A percentile compares a stretch with the other conserved stretches of the same genome.
Evolutionary conservation across 2,113 vertebrate genomes (phyloP).

Genomic region (Nansenia antarctica): DNA sequence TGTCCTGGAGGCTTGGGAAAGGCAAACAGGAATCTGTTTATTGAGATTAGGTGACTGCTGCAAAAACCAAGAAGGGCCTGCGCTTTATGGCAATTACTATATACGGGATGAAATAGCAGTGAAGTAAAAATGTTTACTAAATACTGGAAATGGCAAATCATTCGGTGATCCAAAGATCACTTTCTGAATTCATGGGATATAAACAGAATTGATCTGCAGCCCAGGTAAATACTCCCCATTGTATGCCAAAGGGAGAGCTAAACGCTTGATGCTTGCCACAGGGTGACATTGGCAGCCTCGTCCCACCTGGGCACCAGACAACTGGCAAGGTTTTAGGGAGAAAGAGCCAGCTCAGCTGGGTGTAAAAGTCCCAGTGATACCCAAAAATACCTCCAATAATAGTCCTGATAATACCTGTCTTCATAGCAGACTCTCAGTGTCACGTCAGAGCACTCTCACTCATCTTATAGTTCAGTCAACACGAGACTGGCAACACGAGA

Average conservation of each 20-base stretch:
- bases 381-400: not conserved
- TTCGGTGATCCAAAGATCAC: not conserved
- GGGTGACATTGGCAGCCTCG: not conserved
- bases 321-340: not conserved
- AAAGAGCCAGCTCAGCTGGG: conserved; percentile 13
- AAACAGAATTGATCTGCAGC: too few relatives aligned
- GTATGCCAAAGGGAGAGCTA: not conserved
- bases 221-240: too few relatives aligned
- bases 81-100: too few relatives aligned
- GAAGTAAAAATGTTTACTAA: too few relatives aligned
- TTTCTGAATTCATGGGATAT: too few relatives aligned
- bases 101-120: too few relatives aligned
- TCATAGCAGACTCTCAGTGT: not conserved
- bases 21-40: too few relatives aligned
- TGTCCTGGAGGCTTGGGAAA: too few relatives aligned
- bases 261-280: not conserved
- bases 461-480: not conserved
- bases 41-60: too few relatives aligned
- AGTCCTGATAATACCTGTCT: too few relatives aligned
- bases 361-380: conserved; percentile 1
- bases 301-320: conserved; percentile 1
- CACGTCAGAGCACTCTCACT: not conserved
- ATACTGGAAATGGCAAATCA: too few relatives aligned
- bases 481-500: not conserved
- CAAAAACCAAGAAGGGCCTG: too few relatives aligned